phyloP scores from a whole-genome alignment of 2,888 invertebrate genomes.

The Leucoptera coffeella region DNA sequence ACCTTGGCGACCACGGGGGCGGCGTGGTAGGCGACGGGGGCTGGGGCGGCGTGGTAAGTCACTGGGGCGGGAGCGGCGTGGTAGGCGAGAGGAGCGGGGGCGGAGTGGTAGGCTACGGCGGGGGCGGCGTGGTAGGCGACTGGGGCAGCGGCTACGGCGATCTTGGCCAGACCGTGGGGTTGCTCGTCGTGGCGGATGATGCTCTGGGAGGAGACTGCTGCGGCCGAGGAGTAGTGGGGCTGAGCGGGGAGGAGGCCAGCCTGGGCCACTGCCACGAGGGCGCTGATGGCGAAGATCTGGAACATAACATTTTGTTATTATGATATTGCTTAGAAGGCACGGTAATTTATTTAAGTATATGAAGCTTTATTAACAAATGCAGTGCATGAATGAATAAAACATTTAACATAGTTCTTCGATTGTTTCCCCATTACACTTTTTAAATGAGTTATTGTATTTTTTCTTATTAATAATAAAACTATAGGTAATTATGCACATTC shows the following conservation, averaged over 20 bases:
- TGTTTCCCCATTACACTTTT: no score
- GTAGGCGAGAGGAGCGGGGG: slow-evolving; percentile 9
- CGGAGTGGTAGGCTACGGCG: slow-evolving; percentile 8
- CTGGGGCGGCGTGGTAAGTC: slow-evolving; percentile 10
- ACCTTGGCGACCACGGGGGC: slow-evolving; percentile 9
- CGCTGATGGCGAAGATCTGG: slow-evolving; percentile 10
- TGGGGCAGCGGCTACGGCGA: slow-evolving; percentile 6
- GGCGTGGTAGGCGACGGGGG: slow-evolving; percentile 9
- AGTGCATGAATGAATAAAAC: no score
- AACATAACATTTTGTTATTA: slow-evolving; percentile 1
- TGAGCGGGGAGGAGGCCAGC: slow-evolving; percentile 10
- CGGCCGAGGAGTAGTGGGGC: slow-evolving; percentile 8
- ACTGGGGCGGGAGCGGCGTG: slow-evolving; percentile 12
- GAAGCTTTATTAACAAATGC: background rate
- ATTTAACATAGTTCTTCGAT: no score
- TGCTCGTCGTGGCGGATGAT: slow-evolving; percentile 12
- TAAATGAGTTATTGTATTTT: no score
- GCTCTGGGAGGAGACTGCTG: slow-evolving; percentile 9
- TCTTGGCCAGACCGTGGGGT: slow-evolving; percentile 6
- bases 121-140: slow-evolving; percentile 9
- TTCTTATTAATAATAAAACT: no score
- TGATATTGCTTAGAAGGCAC: background rate
- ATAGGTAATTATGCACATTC: no score
- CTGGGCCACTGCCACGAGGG: slow-evolving; percentile 11
- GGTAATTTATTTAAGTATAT: no score